phyloP scores from a whole-genome alignment of 2,888 invertebrate genomes.

The Pyrrhia umbra region DNA sequence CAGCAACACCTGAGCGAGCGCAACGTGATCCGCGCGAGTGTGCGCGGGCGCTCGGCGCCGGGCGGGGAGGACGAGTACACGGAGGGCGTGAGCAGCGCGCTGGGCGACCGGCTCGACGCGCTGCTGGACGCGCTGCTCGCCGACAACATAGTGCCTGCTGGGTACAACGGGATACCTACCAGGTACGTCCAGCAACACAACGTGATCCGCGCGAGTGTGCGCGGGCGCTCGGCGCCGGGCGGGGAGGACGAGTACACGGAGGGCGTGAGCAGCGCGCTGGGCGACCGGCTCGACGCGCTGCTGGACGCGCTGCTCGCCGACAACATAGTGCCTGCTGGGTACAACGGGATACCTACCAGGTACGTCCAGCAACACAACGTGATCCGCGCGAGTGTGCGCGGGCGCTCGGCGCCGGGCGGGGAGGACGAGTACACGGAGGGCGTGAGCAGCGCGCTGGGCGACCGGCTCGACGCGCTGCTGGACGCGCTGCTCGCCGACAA shows the following conservation, averaged over 20 bases:
- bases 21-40: constrained; percentile 91
- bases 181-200: constrained; percentile 93
- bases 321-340: too few relatives aligned
- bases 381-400: constrained; percentile 89
- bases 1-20: constrained; percentile 93
- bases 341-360: too few relatives aligned
- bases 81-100: constrained; percentile 91
- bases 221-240: constrained; percentile 87
- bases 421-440: constrained; percentile 92
- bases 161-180: too few relatives aligned
- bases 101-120: constrained; percentile 92
- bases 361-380: constrained; percentile 93
- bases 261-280: constrained; percentile 92
- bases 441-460: constrained; percentile 92
- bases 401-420: constrained; percentile 88
- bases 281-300: too few relatives aligned
- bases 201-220: constrained; percentile 90
- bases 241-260: constrained; percentile 92
- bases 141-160: too few relatives aligned
- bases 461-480: constrained; percentile 92
- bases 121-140: too few relatives aligned
- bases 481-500: constrained; percentile 92
- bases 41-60: constrained; percentile 88
- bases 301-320: too few relatives aligned
- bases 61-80: constrained; percentile 92